These are phyloP conservation scores for Athalia circularis DNA, from an alignment of 2,888 invertebrate genomes.

Conservation along the genomic window DNA sequence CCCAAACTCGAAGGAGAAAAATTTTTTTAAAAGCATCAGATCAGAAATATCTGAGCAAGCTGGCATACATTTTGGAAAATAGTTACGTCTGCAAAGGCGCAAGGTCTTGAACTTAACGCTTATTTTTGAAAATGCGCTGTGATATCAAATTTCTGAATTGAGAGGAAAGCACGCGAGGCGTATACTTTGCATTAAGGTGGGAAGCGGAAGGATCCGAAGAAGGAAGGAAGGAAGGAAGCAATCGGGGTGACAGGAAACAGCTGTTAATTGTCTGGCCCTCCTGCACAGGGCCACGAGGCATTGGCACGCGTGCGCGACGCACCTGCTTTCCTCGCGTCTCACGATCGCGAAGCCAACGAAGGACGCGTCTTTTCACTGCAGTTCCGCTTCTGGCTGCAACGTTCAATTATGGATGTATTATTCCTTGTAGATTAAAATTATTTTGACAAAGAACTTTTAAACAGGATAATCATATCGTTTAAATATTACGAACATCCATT, in stretches of 20 bases:
- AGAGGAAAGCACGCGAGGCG: too few relatives aligned
- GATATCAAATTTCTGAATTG: neutral
- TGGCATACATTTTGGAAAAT: too few relatives aligned
- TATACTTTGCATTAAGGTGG: neutral
- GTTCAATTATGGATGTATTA: neutral
- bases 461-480: too few relatives aligned
- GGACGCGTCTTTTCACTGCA: neutral
- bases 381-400: neutral
- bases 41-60: too few relatives aligned
- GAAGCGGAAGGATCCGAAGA: constrained; percentile 32
- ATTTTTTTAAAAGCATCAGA: too few relatives aligned
- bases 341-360: neutral
- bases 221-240: constrained; percentile 25
- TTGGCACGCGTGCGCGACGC: neutral
- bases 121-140: neutral
- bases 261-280: constrained; percentile 35
- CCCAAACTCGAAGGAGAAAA: too few relatives aligned
- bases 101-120: too few relatives aligned
- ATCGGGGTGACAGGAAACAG: constrained; percentile 39
- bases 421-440: too few relatives aligned
- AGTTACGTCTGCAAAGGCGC: too few relatives aligned
- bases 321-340: constrained; percentile 4
- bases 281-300: constrained; percentile 3
- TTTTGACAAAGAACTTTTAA: too few relatives aligned
- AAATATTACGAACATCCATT: too few relatives aligned